Evolutionary conservation across 2,888 invertebrate species (phyloP), one percentile per base, ranked within the genome.

Genomic region (Eupithecia abbreviata): DNA sequence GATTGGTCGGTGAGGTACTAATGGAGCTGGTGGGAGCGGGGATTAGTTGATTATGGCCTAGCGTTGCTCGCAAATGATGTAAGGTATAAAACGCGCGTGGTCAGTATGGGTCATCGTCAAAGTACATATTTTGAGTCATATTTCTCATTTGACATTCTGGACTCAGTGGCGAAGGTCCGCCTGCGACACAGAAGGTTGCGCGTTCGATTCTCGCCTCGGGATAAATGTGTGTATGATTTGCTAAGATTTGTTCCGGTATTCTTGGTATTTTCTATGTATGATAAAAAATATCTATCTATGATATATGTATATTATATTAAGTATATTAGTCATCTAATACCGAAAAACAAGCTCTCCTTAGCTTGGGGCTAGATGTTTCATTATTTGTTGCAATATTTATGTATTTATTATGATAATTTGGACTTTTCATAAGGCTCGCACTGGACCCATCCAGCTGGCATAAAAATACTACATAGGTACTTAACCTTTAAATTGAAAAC

Each of bases 1-100:
- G 74, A 71, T 77, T 76, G 72, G 78, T 65, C 9, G 41, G 45
- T 45, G 43, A 42, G 67, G 67, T 67, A 18, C 68, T 68, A 68
- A 68, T 68, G 68, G 47, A 67, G 47, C 15, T 18, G 68, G 68
- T 67, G 43, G n/a, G 3, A 43, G 67, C n/a, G 42, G 9, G n/a
- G n/a, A 15, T 67, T 43, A 67, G 43, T 66, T 66, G 5, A 66
- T 66, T 41, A 66, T 12, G 66, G 41, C 66, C n/a, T 18, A 1
- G 1, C n/a, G 10, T 58, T 10, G 1, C 9, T 18, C 41, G 66
- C 15, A 66, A 66, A 66, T 66, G 41, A 13, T 6, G 6, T 15
- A 66, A 30, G 4, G 13, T 30, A 62, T 30, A 66, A 65, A 41
- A 65, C 30, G 30, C n/a, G 4, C 12, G 65, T 65, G 65, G 41